Percentiles rank a stretch among this genome's conserved stretches.
These are phyloP conservation scores for Drosophila miranda DNA, from an alignment of 1,140 invertebrate species.

Conservation along the genomic window DNA sequence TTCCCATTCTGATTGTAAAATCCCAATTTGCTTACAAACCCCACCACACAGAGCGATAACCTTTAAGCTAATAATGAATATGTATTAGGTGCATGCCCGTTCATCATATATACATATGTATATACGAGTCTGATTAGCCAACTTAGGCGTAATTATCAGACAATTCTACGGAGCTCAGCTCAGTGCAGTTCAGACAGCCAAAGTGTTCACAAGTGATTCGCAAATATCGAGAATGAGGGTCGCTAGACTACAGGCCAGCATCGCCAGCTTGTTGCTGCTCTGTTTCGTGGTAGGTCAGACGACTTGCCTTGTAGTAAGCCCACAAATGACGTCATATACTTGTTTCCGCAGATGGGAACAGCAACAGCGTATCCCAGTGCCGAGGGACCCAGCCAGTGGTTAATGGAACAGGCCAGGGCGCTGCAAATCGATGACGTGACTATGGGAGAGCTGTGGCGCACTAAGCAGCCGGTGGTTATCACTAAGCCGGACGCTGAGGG, in stretches of 20 bases:
- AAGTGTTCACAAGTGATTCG: constrained; percentile 8
- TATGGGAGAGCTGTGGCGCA: constrained; percentile 48
- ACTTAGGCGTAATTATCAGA: not conserved
- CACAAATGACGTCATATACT: not conserved
- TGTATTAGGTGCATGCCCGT: not conserved
- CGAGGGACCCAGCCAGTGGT: constrained; percentile 14
- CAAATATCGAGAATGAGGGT: constrained; percentile 13
- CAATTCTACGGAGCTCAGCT: not conserved
- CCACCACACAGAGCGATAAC: constrained; percentile 6
- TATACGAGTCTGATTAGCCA: not conserved
- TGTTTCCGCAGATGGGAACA: constrained; percentile 5
- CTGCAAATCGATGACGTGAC: constrained; percentile 34
- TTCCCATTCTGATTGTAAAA: no score
- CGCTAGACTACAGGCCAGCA: constrained; percentile 6
- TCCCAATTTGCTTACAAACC: no score
- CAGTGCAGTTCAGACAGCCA: constrained; percentile 14
- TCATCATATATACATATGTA: no score
- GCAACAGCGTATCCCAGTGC: not conserved
- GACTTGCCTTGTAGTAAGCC: not conserved
- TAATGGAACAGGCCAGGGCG: constrained; percentile 31
- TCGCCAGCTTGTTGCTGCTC: constrained; percentile 39
- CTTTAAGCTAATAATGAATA: not conserved
- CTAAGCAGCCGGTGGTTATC: constrained; percentile 43
- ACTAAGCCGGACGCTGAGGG: constrained; percentile 28
- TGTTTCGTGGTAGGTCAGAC: constrained; percentile 52